A percentile compares a stretch with the other conserved stretches of the same genome.
Conservation (phyloP, 92 coral and sea anemone species). For the Epizoanthus stellaris region DNA sequence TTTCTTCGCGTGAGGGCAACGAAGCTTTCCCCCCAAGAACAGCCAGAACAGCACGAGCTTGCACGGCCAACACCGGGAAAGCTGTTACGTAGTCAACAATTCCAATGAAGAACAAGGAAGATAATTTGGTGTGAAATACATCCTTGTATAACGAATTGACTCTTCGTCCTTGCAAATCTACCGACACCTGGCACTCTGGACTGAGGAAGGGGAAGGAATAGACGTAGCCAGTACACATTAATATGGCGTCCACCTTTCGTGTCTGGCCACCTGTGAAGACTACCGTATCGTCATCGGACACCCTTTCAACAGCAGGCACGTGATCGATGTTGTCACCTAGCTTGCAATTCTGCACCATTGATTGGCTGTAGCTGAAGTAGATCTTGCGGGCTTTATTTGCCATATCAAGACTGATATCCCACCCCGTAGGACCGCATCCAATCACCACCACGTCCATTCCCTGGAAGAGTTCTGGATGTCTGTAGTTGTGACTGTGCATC, state of each 20-base stretch:
- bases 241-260: conserved; percentile 60
- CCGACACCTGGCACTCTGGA: conserved; percentile 62
- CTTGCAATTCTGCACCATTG: conserved; percentile 30
- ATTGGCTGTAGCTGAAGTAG: conserved; percentile 69
- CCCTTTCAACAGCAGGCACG: conserved; percentile 43
- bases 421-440: conserved; percentile 78
- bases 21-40: conserved; percentile 56
- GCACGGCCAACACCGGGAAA: conserved; percentile 74
- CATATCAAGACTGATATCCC: conserved; percentile 69
- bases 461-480: conserved; percentile 65
- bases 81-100: conserved; percentile 59
- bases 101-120: conserved; percentile 78
- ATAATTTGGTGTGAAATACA: conserved; percentile 65
- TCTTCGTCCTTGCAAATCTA: conserved; percentile 49
- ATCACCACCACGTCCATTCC: conserved; percentile 69
- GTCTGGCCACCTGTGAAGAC: conserved; percentile 61
- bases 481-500: conserved; percentile 82
- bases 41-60: conserved; percentile 66
- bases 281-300: conserved; percentile 64
- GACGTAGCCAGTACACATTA: conserved; percentile 82
- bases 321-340: conserved; percentile 74
- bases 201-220: conserved; percentile 78
- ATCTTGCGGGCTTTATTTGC: conserved; percentile 61
- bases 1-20: conserved; percentile 74
- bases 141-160: conserved; percentile 80